phyloP scores from a whole-genome alignment of 2,888 invertebrate species.

The Pseudeuparius sepicola region DNA sequence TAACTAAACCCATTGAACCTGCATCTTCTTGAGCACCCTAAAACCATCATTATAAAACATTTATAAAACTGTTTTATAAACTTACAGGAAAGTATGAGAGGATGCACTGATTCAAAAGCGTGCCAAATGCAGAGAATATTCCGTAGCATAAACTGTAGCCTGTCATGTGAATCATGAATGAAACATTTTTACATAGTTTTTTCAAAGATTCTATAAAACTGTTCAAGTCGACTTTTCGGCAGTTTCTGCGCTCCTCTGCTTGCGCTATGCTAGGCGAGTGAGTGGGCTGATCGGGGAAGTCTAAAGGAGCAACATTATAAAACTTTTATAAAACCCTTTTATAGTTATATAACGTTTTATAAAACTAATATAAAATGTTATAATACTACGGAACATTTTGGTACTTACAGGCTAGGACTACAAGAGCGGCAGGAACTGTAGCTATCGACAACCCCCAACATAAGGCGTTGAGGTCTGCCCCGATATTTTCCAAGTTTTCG shows the following conservation, averaged over 20 bases:
- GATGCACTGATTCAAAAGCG: slow-evolving; percentile 80
- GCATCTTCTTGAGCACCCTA: slow-evolving; percentile 60
- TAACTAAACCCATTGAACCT: slow-evolving; percentile 79
- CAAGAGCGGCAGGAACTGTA: slow-evolving; percentile 23
- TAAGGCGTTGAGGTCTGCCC: slow-evolving; percentile 40
- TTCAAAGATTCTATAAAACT: slow-evolving; percentile 56
- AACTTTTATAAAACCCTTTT: neutral
- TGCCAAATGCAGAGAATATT: slow-evolving; percentile 90
- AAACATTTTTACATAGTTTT: slow-evolving; percentile 62
- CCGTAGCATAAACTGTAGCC: slow-evolving; percentile 91
- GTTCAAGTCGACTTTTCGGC: slow-evolving; percentile 43
- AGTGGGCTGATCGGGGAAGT: slow-evolving; percentile 47
- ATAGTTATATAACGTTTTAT: neutral
- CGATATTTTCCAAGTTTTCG: slow-evolving; percentile 30
- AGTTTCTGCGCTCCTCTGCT: slow-evolving; percentile 43
- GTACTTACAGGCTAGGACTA: slow-evolving; percentile 27
- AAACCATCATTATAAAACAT: slow-evolving; percentile 16
- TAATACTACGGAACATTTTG: too few species aligned
- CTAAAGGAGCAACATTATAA: slow-evolving; percentile 35
- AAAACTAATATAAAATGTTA: too few species aligned
- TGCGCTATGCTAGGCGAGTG: slow-evolving; percentile 47
- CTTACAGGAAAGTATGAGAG: slow-evolving; percentile 68
- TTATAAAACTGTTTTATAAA: too few species aligned
- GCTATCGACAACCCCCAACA: slow-evolving; percentile 41
- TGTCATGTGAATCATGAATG: slow-evolving; percentile 68